A percentile compares a stretch with the other conserved stretches of the same genome.
Conservation (phyloP, 2,888 invertebrate species). For the Atherix ibis region DNA sequence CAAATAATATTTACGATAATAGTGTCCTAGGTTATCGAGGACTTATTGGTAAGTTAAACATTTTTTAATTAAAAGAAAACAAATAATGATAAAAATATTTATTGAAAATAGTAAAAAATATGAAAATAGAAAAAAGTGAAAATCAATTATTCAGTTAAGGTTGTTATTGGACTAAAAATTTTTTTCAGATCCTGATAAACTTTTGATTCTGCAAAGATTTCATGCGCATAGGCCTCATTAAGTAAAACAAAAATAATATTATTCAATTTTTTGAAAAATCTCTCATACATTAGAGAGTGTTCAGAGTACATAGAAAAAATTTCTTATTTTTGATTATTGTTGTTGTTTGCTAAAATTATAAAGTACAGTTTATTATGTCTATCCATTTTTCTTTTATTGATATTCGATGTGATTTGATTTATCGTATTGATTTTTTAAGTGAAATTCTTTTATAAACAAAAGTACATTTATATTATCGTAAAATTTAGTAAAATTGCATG, state of each 20-base stretch:
- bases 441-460: no score
- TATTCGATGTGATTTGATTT: no score
- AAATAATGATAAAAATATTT: slow-evolving; percentile 1
- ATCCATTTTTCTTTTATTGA: not conserved
- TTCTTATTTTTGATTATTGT: no score
- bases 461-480: no score
- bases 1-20: slow-evolving; percentile 55
- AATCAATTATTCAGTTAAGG: not conserved
- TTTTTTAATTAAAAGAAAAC: not conserved
- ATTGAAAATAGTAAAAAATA: not conserved
- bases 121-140: not conserved
- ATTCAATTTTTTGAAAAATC: slow-evolving; percentile 1
- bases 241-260: no score
- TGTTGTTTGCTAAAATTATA: no score
- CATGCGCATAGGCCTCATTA: slow-evolving; percentile 11
- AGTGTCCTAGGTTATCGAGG: slow-evolving; percentile 62
- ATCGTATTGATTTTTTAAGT: no score
- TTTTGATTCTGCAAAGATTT: slow-evolving; percentile 15
- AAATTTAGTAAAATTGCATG: no score
- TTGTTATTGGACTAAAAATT: slow-evolving; percentile 1
- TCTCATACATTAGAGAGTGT: no score
- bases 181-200: slow-evolving; percentile 13
- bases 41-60: slow-evolving; percentile 41
- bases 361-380: not conserved
- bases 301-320: no score